Base-by-base conservation (phyloP, 2,797 vertebrate species). In the Dicrostonyx torquatus region DNA sequence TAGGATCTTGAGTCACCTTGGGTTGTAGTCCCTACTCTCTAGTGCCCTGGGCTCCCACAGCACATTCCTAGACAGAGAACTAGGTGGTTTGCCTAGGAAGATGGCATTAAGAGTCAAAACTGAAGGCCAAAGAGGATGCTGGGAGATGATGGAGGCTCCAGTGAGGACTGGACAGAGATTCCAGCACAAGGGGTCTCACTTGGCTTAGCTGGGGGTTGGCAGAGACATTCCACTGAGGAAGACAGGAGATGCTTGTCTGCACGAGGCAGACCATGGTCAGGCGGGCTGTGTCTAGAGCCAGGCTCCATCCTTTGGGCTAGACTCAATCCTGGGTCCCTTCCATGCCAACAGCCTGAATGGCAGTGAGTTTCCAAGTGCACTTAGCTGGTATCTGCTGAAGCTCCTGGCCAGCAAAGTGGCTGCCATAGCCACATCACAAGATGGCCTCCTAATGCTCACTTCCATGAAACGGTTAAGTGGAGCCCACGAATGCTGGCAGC, bases 201-300 rank as follows among this genome's bases (percentile, higher is more conserved):
- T 43, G 40, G 45, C n/a, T 37, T 12, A 40, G 45, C 66, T 13
- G 2, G 31, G 26, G 37, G 22, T 34, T 29, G 0, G 80, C 70
- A 48, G n/a, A 0, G 4, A 6, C 20, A 2, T 5, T 37, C 50
- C 7, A 1, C 15, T 20, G 2, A 64, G 68, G 76, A 48, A 72
- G 79, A 66, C 34, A 0, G 22, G 45, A 45, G 91, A 43, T 37
- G 50, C 14, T 9, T n/a, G 55, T 14, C 26, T 4, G 18, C 1
- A 40, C 37, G 6, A 72, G 55, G 60, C 31, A 9, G 34, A 82
- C 70, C 64, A 45, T 3, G 62, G 31, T 1, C 10, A 37, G 22
- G 15, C 6, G 68, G 17, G 26, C 29, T 3, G 11, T 31, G 24
- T 0, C 4, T 10, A 45, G 6, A 31, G 11, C 13, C 0, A 0